Conservation (phyloP, 2,113 vertebrate genomes). For the Onychostruthus taczanowskii region DNA sequence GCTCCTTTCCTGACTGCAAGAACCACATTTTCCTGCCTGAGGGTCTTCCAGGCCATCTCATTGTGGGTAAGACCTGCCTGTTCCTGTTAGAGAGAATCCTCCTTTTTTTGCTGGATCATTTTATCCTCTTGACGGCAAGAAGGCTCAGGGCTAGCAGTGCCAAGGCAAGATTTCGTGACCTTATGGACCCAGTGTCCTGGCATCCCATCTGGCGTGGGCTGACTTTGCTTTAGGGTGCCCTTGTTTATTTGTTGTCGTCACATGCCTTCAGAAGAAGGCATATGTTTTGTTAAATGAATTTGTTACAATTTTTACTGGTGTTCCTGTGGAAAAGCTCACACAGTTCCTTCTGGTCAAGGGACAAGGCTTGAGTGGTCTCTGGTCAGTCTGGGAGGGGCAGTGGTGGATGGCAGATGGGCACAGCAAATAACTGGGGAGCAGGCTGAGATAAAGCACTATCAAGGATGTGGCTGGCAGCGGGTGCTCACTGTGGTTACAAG, state of each 20-base stretch:
- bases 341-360: neutral
- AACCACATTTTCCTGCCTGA: neutral
- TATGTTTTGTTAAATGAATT: neutral
- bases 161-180: neutral
- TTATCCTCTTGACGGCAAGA: neutral
- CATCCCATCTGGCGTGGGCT: neutral
- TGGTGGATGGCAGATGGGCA: neutral
- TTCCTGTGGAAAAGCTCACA: neutral
- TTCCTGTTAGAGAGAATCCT: neutral
- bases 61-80: neutral
- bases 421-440: neutral
- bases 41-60: neutral
- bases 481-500: fast-evolving
- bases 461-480: neutral
- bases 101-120: neutral
- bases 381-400: neutral
- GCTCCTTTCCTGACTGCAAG: neutral
- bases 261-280: neutral
- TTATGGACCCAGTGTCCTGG: neutral
- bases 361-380: fast-evolving
- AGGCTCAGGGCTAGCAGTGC: neutral
- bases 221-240: neutral
- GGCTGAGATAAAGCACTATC: neutral
- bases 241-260: neutral
- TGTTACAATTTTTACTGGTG: fast-evolving